Evolutionary conservation across 2,888 invertebrate species (phyloP), one percentile per base, ranked within the genome.

Genomic region (Bembecia ichneumoniformis): DNA sequence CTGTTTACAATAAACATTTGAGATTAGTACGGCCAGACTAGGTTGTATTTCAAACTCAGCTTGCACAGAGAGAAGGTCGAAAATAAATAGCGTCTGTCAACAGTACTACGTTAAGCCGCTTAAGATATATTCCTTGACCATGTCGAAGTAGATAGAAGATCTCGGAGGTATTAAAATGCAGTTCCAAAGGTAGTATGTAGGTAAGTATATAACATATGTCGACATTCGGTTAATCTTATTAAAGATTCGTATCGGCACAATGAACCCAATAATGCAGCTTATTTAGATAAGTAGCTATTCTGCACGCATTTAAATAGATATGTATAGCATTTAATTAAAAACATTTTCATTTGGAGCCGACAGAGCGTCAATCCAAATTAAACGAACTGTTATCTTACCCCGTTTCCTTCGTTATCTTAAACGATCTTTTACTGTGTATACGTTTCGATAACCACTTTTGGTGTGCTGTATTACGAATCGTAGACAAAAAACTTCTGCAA

Each of bases 331-430:
- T 60, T 60, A 52, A 52, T 52, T 49, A 52, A 58, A 58, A 58
- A 54, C 63, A 64, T 64, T 63, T 20, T 65, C 52, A 56, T 58
- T 61, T 61, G 63, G 66, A 58, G 58, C 55, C 54, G 48, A 20
- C 35, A 46, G 35, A 17, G 35, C 46, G 28, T 36, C 34, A 16
- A 57, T 58, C 57, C 57, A 59, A 66, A 70, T 67, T 67, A 63
- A 60, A 57, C 55, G 54, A 52, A 63, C 61, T 59, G 61, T 64
- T 66, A 68, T 65, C 57, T 64, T 58, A 57, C 54, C 56, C 58
- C 58, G 58, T 60, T 63, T 61, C 46, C n/a, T 46, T 5, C 16
- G 10, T 20, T 44, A 17, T 44, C 44, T 15, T 16, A 15, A 44
- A 15, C 5, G 15, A 44, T 44, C 15, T 44, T n/a, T n/a, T 44